Evolutionary conservation across 30 jellyfish, hydroid and myxozoan genomes (phyloP).

Genomic region (Pelagia noctiluca): DNA sequence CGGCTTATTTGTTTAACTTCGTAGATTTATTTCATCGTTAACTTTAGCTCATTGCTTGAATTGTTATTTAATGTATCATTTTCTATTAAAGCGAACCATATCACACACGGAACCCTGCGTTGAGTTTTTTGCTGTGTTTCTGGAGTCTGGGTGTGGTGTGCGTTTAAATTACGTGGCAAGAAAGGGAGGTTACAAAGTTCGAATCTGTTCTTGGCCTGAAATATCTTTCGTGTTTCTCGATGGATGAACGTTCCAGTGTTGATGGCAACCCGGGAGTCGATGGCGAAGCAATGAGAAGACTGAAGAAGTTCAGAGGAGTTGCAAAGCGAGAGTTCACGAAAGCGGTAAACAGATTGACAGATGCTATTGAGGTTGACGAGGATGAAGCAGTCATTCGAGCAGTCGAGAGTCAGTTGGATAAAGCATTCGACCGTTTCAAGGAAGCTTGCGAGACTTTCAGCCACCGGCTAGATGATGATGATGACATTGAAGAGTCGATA

Average conservation of each 20-base stretch:
- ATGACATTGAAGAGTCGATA: conserved; percentile 18
- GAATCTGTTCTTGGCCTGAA: conserved; percentile 20
- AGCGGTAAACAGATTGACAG: conserved; percentile 25
- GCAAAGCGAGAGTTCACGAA: conserved; percentile 52
- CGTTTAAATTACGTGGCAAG: conserved; percentile 5
- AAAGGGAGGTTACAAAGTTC: conserved; percentile 8
- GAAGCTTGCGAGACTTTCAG: conserved; percentile 24
- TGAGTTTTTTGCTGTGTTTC: conserved; percentile 1
- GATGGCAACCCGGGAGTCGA: conserved; percentile 17
- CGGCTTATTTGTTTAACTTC: background rate
- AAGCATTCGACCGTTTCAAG: conserved; percentile 14
- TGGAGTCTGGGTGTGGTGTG: conserved; percentile 17
- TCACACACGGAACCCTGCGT: conserved; percentile 6
- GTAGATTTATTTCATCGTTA: background rate
- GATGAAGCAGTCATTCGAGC: conserved; percentile 15
- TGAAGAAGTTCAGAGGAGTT: conserved; percentile 24
- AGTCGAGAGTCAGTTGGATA: conserved; percentile 6
- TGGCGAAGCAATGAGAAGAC: conserved; percentile 9
- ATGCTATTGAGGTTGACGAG: conserved; percentile 29
- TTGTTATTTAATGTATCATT: background rate
- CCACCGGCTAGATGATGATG: conserved; percentile 16
- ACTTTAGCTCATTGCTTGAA: background rate
- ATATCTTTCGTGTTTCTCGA: background rate
- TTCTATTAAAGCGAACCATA: conserved; percentile 15
- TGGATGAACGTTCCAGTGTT: conserved; percentile 12